Percentiles rank a stretch among this genome's conserved stretches.
Evolutionary conservation across 2,113 vertebrate species (phyloP).

Genomic region (Salvelinus alpinus): DNA sequence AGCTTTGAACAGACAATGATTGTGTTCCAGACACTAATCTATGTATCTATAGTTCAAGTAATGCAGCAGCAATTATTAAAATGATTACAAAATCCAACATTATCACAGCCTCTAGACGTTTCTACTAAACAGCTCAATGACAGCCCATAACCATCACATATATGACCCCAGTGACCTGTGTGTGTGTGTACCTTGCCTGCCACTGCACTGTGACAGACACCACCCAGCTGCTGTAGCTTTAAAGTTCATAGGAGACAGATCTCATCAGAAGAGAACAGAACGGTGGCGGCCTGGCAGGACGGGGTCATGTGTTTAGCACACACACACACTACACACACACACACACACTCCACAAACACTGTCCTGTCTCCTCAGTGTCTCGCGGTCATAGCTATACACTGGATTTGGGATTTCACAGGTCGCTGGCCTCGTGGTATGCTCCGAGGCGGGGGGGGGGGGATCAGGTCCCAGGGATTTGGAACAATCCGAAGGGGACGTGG

Average conservation of each 20-base stretch:
- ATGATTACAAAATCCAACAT: neutral
- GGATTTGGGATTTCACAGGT: conserved; percentile 25
- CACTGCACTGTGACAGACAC: neutral
- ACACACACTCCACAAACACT: conserved; percentile 10
- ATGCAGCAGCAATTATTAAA: neutral
- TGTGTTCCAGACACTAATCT: neutral
- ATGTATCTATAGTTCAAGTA: neutral
- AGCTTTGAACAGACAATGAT: neutral
- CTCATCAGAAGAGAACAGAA: neutral
- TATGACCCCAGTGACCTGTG: neutral
- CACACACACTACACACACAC: conserved; percentile 8
- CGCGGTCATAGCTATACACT: neutral
- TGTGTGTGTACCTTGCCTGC: neutral
- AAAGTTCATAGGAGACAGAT: neutral
- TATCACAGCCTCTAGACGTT: neutral
- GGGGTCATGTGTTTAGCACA: no score
- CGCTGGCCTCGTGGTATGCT: conserved; percentile 3
- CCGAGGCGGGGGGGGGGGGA: neutral
- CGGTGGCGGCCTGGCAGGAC: neutral
- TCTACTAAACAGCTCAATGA: neutral
- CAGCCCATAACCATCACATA: no score
- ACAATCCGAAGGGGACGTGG: conserved; percentile 6
- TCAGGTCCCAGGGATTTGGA: conserved; percentile 11
- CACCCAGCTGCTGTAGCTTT: neutral
- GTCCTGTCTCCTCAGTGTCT: conserved; percentile 9